Percentiles rank a stretch among this genome's conserved stretches.
phyloP scores from a whole-genome alignment of 1,140 invertebrate species.

The Drosophila murphyi region DNA sequence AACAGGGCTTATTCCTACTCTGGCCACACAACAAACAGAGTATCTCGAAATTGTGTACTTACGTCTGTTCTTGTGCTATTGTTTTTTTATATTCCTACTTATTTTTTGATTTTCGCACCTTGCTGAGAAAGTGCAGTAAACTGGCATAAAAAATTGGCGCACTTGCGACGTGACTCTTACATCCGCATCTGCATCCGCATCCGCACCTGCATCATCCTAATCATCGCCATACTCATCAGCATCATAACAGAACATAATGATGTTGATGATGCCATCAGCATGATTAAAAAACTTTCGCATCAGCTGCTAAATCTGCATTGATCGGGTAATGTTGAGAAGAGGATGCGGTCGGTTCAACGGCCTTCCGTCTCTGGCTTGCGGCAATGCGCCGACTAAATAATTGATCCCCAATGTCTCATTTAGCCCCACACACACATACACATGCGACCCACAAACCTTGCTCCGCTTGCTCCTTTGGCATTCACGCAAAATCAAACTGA shows the following conservation, averaged over 20 bases:
- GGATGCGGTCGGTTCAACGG: constrained; percentile 52
- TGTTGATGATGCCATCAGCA: constrained; percentile 53
- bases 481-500: constrained; percentile 73
- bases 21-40: background rate
- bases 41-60: background rate
- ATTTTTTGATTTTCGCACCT: constrained; percentile 52
- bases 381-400: constrained; percentile 65
- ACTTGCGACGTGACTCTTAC: constrained; percentile 55
- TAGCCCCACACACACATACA: constrained; percentile 24
- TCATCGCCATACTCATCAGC: constrained; percentile 20
- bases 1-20: too few species aligned
- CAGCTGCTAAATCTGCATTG: constrained; percentile 64
- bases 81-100: background rate
- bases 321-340: constrained; percentile 14
- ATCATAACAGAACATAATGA: constrained; percentile 30
- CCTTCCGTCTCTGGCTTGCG: constrained; percentile 58
- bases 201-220: constrained; percentile 9
- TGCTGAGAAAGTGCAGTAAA: constrained; percentile 58
- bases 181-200: constrained; percentile 43
- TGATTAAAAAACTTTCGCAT: constrained; percentile 77
- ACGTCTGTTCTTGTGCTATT: too few species aligned
- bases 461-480: constrained; percentile 24
- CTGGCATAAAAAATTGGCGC: constrained; percentile 66
- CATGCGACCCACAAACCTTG: constrained; percentile 10
- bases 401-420: constrained; percentile 79